These are phyloP conservation scores for Athalia cordata DNA, from an alignment of 2,888 invertebrate species.

Conservation along the genomic window DNA sequence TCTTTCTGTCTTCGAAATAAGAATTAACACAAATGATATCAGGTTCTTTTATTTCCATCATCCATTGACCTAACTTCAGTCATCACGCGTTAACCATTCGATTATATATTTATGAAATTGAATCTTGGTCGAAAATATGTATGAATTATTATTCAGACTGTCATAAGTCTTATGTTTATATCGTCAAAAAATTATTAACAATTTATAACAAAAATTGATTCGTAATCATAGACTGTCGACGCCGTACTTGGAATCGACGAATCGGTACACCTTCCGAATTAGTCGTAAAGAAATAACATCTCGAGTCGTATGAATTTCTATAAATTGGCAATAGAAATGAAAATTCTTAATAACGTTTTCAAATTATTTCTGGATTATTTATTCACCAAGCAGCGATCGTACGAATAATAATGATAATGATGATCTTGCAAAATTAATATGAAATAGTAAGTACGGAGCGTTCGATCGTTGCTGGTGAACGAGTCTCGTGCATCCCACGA, in stretches of 20 bases:
- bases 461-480: slow-evolving; percentile 24
- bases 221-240: too few species aligned
- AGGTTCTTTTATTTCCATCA: neutral
- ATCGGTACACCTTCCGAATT: too few species aligned
- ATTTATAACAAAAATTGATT: too few species aligned
- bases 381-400: too few species aligned
- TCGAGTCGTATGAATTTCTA: too few species aligned
- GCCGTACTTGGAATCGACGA: too few species aligned
- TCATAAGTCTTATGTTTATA: too few species aligned
- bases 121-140: neutral
- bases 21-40: neutral
- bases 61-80: neutral
- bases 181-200: too few species aligned
- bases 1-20: slow-evolving; percentile 10
- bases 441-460: neutral
- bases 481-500: slow-evolving; percentile 1
- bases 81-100: neutral
- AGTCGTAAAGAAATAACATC: too few species aligned
- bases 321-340: too few species aligned
- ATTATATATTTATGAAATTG: neutral
- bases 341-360: too few species aligned
- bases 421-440: neutral
- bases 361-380: too few species aligned
- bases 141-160: neutral
- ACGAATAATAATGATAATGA: neutral